Evolutionary conservation across 2,113 vertebrate genomes (phyloP), one percentile per base, ranked within the genome.

Genomic region (Corythoichthys haematopterus): DNA sequence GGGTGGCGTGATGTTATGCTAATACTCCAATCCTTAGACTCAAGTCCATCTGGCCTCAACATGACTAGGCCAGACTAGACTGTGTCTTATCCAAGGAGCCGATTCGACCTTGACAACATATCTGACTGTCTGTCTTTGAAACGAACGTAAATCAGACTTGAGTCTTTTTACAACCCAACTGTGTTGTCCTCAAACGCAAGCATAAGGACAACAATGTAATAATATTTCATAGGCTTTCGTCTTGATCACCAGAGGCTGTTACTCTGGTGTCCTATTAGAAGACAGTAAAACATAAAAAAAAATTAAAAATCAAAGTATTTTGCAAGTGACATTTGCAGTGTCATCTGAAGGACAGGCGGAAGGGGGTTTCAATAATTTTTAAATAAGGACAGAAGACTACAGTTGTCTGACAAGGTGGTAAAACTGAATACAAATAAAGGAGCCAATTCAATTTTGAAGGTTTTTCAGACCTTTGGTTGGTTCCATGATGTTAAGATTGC

Each of bases 61-160:
- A 84, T 76, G 81, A 81, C 74, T 75, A 68, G 72, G 77, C 80
- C 74, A 82, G 81, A 87, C 69, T 77, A 55, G 47, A 73, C 61
- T 64, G 72, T 76, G 67, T 78, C 78, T 71, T 79, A 74, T 65
- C 70, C 63, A 1, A 64, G 70, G 75, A 81, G 79, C 64, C 69
- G 56, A 64, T 69, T 79, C 60, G 82, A 87, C 84, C 87, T 87
- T 85, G 74, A 77, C 43, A 81, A 82, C 63, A 80, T 74, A 71
- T 84, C 79, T 74, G 68, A 76, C 48, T 3, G 71, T 70, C 64
- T 43, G 64, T 71, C 71, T 68, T 64, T 52, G 65, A 13, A 69
- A 40, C 40, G 28, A 66, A 56, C 1, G 48, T 84, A 88, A 84
- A 85, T 84, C 74, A 80, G 45, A 37, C 37, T 33, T 8, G 51